A percentile compares a stretch with the other conserved stretches of the same genome.
Evolutionary conservation across 2,888 invertebrate genomes (phyloP).

Genomic region (Aspidiotus destructor): DNA sequence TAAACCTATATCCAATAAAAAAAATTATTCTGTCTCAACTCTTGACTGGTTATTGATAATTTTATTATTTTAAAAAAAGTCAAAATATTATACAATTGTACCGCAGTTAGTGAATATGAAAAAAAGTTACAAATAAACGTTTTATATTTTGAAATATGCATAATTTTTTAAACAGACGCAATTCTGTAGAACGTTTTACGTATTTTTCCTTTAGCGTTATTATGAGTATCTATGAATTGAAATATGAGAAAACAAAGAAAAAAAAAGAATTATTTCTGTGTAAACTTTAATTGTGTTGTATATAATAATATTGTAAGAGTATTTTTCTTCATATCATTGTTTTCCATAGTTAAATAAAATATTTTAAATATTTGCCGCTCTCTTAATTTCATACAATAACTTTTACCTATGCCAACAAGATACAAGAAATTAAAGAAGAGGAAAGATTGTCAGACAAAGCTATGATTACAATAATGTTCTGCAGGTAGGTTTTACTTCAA

Average conservation of each 20-base stretch:
- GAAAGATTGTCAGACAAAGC: too few relatives aligned
- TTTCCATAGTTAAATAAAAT: slow-evolving; percentile 34
- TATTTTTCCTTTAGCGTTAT: slow-evolving; percentile 21
- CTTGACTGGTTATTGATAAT: slow-evolving; percentile 27
- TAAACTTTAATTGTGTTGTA: slow-evolving; percentile 19
- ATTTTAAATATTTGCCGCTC: slow-evolving; percentile 19
- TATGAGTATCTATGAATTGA: slow-evolving; percentile 10
- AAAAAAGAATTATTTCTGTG: neutral
- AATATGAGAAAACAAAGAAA: neutral
- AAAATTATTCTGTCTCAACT: slow-evolving; percentile 16
- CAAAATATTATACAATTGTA: neutral
- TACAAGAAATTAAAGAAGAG: too few relatives aligned
- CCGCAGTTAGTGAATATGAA: slow-evolving; percentile 5
- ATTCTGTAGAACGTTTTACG: slow-evolving; percentile 22
- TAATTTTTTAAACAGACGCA: slow-evolving; percentile 14
- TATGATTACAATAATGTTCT: too few relatives aligned
- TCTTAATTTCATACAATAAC: too few relatives aligned
- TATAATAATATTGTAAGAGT: slow-evolving; percentile 22
- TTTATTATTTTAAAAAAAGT: neutral
- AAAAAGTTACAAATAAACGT: slow-evolving; percentile 4
- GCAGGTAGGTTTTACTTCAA: too few relatives aligned
- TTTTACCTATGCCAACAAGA: too few relatives aligned
- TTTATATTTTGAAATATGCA: neutral
- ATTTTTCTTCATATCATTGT: slow-evolving; percentile 34
- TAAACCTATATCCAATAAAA: slow-evolving; percentile 24